Percentiles rank a stretch among this genome's conserved stretches.
Conservation (phyloP, 2,797 vertebrate genomes). For the Diplodus sargus region DNA sequence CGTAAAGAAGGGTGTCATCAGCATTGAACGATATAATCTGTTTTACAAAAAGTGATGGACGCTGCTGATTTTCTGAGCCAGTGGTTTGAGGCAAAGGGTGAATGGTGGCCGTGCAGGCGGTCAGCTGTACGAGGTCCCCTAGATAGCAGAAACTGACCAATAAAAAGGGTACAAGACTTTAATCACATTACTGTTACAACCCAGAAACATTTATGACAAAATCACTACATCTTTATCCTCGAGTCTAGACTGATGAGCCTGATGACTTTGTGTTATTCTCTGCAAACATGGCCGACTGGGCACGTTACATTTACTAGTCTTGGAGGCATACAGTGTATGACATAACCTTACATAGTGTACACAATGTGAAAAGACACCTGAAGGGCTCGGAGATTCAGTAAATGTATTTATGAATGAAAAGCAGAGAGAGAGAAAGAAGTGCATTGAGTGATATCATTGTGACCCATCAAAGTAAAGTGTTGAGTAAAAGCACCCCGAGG, state of each 20-base stretch:
- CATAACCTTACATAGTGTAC: slow-evolving; percentile 41
- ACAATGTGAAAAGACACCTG: slow-evolving; percentile 43
- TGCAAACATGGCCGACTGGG: slow-evolving; percentile 29
- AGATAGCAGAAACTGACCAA: background rate
- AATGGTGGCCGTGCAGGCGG: background rate
- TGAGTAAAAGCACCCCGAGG: slow-evolving; percentile 69
- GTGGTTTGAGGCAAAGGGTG: background rate
- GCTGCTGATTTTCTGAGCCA: background rate
- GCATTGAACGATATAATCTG: background rate
- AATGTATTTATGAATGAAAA: slow-evolving; percentile 46
- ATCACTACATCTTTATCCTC: background rate
- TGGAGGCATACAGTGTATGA: slow-evolving; percentile 41
- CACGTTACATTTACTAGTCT: slow-evolving; percentile 5
- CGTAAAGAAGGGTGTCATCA: background rate
- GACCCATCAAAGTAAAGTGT: slow-evolving; percentile 58
- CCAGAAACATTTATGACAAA: background rate
- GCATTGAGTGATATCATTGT: slow-evolving; percentile 65
- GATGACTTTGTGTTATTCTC: slow-evolving; percentile 25
- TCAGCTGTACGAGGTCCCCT: background rate
- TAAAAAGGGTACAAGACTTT: background rate
- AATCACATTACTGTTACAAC: background rate
- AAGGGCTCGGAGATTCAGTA: slow-evolving; percentile 26
- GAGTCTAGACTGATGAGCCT: slow-evolving; percentile 24
- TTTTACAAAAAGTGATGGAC: background rate
- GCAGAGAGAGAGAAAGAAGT: slow-evolving; percentile 32